Evolutionary conservation across 1,140 invertebrate genomes (phyloP), one percentile per base, ranked within the genome.

Genomic region (Lysiphlebus fabarum): DNA sequence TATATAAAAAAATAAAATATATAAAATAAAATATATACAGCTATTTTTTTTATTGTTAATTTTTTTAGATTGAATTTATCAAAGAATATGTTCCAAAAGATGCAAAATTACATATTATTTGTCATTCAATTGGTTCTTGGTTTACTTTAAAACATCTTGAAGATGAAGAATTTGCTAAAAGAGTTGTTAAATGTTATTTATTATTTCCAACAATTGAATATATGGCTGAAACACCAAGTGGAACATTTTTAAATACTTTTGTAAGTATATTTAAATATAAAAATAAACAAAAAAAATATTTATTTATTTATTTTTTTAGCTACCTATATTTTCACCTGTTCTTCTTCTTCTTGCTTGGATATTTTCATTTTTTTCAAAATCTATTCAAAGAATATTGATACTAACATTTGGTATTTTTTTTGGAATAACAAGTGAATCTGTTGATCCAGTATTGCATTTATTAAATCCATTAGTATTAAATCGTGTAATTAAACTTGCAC

Each of bases 101-200:
- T 73, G 81, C 84, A 0, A 84, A 82, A 66, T 69, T 95, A 5
- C 84, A 91, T 74, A 66, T 93, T 0, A 82, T 95, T 63, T 91
- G 89, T 1, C 92, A 95, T 81, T 95, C 92, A 0, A 89, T 94
- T 67, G 92, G 92, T 1, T 82, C 84, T 61, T 91, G 92, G 82
- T 87, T 93, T 62, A 82, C 85, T 59, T 70, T 92, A n/a, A 85
- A 93, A 64, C 67, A 93, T 14, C 65, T 95, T 5, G 84, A 89
- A 64, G 69, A 85, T 48, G 63, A 76, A 34, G 64, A 73, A 17
- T 76, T 87, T 37, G 74, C 73, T 11, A 60, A 72, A 9, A 78
- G 73, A 63, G 67, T 87, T 38, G 68, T 70, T 7, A 83, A 84
- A 65, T 81, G 79, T 68, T 92, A 87, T 70, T 73, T 94, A 47